Evolutionary conservation across 2,888 invertebrate genomes (phyloP), one percentile per base, ranked within the genome.

Genomic region (Xanthostigma xanthostigma): DNA sequence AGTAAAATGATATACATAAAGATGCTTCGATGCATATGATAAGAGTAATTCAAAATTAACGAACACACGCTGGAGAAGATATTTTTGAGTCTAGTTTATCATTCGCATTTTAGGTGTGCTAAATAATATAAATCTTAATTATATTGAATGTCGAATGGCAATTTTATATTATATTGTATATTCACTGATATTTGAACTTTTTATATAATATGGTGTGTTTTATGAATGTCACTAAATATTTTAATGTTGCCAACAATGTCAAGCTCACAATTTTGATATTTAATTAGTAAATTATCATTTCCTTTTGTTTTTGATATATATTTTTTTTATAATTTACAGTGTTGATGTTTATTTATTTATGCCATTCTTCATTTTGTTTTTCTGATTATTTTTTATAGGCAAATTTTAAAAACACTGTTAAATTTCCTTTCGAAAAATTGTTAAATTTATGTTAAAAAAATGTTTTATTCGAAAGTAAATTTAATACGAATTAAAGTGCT

Each of bases 81-180:
- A 27, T 27, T 27, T 27, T 27, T 27, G 27, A 27, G 27, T 27
- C 27, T 27, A 27, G 27, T 27, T 27, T 27, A 27, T 27, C 27
- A 27, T 27, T 27, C 27, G 27, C 27, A 34, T 42, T 48, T 34
- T 48, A 48, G 42, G 39, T 48, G 48, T 48, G 42, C 42, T 42
- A 27, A 42, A 48, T 43, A 43, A 35, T 37, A 43, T 48, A 27
- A 27, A 27, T 27, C 27, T 27, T 27, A 27, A 27, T 43, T 43
- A 33, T 43, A 48, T n/a, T 48, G 48, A 48, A 48, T 48, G 48
- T 48, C 43, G 48, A 43, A 48, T 48, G 48, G 43, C 48, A 48
- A 38, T 48, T 48, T 27, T 37, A 45, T 34, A 44, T 44, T 44
- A 34, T 34, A 34, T 13, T 34, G 35, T 34, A 44, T 44, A 34